Conservation (phyloP, 2,797 vertebrate genomes). For the Okamejei kenojei region DNA sequence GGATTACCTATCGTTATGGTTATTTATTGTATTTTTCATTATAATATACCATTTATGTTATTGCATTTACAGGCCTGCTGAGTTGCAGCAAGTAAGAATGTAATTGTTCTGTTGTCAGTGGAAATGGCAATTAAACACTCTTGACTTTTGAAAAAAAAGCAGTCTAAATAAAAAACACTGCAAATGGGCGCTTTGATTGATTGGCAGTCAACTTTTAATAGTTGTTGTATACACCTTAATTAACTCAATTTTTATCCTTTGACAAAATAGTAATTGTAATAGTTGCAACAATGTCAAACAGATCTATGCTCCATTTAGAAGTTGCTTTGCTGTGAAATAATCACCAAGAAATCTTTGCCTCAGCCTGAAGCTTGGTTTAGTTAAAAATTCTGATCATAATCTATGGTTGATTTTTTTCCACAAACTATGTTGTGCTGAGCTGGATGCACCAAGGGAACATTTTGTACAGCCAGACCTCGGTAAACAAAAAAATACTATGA, state of each 20-base stretch:
- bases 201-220: not conserved
- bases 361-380: not conserved
- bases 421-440: not conserved
- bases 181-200: not conserved
- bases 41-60: not conserved
- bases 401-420: not conserved
- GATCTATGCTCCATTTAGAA: not conserved
- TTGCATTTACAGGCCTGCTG: no score
- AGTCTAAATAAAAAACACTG: not conserved
- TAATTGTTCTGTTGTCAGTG: no score
- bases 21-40: no score
- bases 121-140: no score
- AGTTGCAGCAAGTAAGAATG: no score
- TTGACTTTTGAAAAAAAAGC: no score
- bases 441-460: not conserved
- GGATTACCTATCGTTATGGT: no score
- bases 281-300: not conserved
- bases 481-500: not conserved
- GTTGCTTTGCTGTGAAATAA: not conserved
- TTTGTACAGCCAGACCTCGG: not conserved
- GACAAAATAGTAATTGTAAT: not conserved
- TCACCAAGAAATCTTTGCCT: not conserved
- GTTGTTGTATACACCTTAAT: slow-evolving; percentile 6
- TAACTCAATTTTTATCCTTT: not conserved
- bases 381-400: not conserved